Evolutionary conservation across 2,797 vertebrate genomes (phyloP).

Genomic region (Pampus argenteus): DNA sequence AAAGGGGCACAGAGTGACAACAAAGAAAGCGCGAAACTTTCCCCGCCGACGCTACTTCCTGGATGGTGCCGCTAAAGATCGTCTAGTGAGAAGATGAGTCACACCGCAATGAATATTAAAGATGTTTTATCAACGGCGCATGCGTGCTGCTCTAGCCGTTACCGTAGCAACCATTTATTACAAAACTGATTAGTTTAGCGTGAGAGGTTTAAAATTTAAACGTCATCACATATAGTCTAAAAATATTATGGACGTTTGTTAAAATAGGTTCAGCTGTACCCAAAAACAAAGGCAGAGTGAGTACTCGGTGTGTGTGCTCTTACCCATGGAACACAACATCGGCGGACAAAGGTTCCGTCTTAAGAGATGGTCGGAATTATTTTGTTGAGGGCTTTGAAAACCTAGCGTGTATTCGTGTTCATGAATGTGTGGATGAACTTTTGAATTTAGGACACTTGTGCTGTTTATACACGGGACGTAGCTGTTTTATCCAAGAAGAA

Average conservation of each 20-base stretch:
- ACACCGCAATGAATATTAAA: neutral
- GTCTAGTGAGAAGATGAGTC: neutral
- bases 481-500: rapidly evolving
- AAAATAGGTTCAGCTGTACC: neutral
- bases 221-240: too few species aligned
- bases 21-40: constrained; percentile 33
- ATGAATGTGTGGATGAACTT: rapidly evolving
- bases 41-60: constrained; percentile 1
- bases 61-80: constrained; percentile 17
- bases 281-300: constrained; percentile 23
- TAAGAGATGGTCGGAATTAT: constrained; percentile 69
- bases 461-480: neutral
- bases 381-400: constrained; percentile 64
- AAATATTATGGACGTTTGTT: too few species aligned
- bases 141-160: neutral
- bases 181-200: too few species aligned
- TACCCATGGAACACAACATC: constrained; percentile 16
- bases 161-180: neutral
- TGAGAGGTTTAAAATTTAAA: too few species aligned
- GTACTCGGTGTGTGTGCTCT: rapidly evolving
- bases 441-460: neutral
- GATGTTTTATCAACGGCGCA: neutral
- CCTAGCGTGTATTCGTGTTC: neutral
- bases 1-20: rapidly evolving
- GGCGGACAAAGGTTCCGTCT: constrained; percentile 50